These are phyloP conservation scores for Syrmaticus mikado DNA, from an alignment of 2,113 vertebrate genomes.

Conservation along the genomic window DNA sequence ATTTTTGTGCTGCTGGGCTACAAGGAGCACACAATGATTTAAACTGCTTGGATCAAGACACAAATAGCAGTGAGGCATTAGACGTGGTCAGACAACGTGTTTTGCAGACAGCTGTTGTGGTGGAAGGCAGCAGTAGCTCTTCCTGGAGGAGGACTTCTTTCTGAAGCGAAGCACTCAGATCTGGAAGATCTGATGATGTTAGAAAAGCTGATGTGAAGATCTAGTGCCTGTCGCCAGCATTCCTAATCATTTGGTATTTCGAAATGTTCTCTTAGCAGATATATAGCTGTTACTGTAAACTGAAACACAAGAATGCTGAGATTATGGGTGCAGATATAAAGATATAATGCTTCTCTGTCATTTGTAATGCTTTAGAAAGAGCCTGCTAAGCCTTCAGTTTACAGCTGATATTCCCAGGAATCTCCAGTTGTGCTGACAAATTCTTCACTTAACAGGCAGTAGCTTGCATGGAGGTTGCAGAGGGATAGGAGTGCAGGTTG, in stretches of 20 bases:
- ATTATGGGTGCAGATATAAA: background rate
- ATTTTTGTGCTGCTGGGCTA: background rate
- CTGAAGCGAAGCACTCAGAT: background rate
- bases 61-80: background rate
- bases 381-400: background rate
- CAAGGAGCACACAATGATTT: background rate
- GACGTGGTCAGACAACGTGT: background rate
- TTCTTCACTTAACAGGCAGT: background rate
- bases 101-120: background rate
- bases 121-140: background rate
- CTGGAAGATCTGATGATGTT: background rate
- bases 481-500: background rate
- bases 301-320: background rate
- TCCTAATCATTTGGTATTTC: background rate
- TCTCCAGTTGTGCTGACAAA: conserved; percentile 23
- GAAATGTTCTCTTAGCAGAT: background rate
- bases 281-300: background rate
- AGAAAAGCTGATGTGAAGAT: background rate
- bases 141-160: background rate
- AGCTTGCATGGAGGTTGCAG: background rate
- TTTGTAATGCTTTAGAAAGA: background rate
- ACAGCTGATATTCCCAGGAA: conserved; percentile 10
- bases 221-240: background rate
- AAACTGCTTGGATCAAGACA: background rate
- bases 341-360: background rate